phyloP scores from a whole-genome alignment of 2,113 vertebrate genomes.

The Tupaia tana region DNA sequence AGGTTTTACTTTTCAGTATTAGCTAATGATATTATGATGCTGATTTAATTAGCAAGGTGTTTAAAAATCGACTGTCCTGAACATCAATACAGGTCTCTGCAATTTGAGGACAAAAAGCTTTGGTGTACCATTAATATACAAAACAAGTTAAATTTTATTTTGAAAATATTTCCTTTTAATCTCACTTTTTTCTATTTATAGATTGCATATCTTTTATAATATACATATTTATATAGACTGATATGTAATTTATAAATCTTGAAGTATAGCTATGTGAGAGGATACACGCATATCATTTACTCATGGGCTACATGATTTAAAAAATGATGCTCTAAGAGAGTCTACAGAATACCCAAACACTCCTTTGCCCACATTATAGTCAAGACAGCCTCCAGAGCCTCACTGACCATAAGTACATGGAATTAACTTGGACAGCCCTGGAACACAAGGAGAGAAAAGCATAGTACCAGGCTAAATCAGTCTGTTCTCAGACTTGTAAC shows the following conservation, averaged over 20 bases:
- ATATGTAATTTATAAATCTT: constrained; percentile 18
- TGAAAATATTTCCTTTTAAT: background rate
- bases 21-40: background rate
- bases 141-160: constrained; percentile 39
- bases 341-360: background rate
- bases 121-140: background rate
- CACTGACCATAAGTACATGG: background rate
- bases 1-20: background rate
- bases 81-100: background rate
- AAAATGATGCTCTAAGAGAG: background rate
- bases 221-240: background rate
- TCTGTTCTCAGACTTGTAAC: background rate
- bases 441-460: background rate
- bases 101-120: constrained; percentile 3
- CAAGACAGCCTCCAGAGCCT: background rate
- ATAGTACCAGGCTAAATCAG: background rate
- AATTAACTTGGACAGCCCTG: background rate
- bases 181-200: background rate
- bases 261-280: background rate
- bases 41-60: constrained; percentile 39
- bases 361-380: background rate
- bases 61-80: background rate
- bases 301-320: background rate
- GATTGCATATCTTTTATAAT: background rate
- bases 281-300: background rate